These are phyloP conservation scores for Danio kyathit DNA, from an alignment of 2,797 vertebrate genomes.

Conservation along the genomic window DNA sequence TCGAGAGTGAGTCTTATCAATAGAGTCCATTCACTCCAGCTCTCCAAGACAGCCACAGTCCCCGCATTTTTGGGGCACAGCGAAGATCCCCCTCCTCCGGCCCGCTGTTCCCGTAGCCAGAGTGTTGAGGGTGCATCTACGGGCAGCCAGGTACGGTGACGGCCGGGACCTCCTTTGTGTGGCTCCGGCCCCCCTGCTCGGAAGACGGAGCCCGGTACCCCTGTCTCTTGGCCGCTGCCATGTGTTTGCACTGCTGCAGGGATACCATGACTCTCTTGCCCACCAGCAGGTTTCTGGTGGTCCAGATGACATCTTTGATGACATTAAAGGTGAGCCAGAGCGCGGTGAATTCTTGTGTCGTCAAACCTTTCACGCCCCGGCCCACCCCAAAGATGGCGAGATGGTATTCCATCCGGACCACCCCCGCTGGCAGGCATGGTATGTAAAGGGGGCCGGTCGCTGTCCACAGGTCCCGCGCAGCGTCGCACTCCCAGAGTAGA, in stretches of 20 bases:
- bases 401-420: neutral
- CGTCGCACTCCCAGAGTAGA: constrained; percentile 35
- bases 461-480: neutral
- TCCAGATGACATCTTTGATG: neutral
- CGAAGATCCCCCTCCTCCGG: too few species aligned
- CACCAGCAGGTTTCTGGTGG: constrained; percentile 4
- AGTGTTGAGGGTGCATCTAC: neutral
- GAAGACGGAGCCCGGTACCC: neutral
- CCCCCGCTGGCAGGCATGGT: constrained; percentile 1
- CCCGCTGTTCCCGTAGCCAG: too few species aligned
- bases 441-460: neutral
- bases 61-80: too few species aligned
- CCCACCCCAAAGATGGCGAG: neutral
- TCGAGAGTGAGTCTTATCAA: too few species aligned
- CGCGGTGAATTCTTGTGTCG: neutral
- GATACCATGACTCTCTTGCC: neutral
- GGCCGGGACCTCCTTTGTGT: neutral
- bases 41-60: too few species aligned
- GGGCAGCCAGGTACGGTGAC: neutral
- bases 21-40: too few species aligned
- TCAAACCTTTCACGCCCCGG: neutral
- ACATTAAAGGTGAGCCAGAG: constrained; percentile 1
- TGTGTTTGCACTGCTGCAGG: neutral
- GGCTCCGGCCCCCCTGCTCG: neutral
- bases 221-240: neutral